A percentile compares a stretch with the other conserved stretches of the same genome.
Evolutionary conservation across 2,113 vertebrate genomes (phyloP).

Genomic region (Bufo bufo): DNA sequence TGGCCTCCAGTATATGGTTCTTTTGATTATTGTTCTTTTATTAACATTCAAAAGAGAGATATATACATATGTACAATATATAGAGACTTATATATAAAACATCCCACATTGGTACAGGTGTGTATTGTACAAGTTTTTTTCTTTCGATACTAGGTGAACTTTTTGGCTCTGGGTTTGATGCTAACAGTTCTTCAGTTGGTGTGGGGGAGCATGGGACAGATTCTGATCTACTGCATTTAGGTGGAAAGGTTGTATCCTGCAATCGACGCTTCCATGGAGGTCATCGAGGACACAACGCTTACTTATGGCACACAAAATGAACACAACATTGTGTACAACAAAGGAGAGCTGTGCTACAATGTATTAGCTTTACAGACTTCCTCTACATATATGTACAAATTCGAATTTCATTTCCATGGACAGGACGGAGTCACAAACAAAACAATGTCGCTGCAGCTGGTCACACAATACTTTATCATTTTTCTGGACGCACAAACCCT

Average conservation of each 20-base stretch:
- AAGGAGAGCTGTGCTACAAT: slow-evolving; percentile 43
- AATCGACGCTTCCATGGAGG: neutral
- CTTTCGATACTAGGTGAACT: neutral
- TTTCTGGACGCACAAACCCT: neutral
- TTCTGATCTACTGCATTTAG: neutral
- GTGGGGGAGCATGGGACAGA: neutral
- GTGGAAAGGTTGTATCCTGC: neutral
- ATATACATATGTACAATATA: slow-evolving; percentile 48
- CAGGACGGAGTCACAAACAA: neutral
- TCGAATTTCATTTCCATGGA: neutral
- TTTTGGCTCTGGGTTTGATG: neutral
- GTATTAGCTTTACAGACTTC: slow-evolving; percentile 22
- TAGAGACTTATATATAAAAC: slow-evolving; percentile 46
- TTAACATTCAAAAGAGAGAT: slow-evolving; percentile 47
- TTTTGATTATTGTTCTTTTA: slow-evolving; percentile 30
- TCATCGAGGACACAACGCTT: neutral
- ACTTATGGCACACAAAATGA: slow-evolving; percentile 40
- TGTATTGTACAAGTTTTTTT: slow-evolving; percentile 24
- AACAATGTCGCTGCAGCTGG: neutral
- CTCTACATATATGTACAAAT: slow-evolving; percentile 36
- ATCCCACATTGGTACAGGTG: slow-evolving; percentile 27
- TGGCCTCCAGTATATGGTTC: neutral
- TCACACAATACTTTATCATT: slow-evolving; percentile 14
- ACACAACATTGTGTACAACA: slow-evolving; percentile 46
- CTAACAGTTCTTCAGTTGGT: neutral